Evolutionary conservation across 2,888 invertebrate species (phyloP), one percentile per base, ranked within the genome.

Genomic region (Cephus sareptanus): DNA sequence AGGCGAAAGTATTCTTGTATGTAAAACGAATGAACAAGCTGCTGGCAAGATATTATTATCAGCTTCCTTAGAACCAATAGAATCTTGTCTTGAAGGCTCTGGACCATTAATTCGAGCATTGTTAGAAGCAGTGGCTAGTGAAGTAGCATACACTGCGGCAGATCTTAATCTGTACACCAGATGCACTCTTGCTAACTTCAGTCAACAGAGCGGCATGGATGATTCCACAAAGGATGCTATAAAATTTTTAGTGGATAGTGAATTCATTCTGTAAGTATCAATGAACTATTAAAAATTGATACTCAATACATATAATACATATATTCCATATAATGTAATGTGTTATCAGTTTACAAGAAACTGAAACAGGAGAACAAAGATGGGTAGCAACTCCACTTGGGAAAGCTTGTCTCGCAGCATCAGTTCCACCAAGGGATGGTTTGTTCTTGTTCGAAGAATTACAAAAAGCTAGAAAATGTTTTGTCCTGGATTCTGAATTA

Each of bases 361-460:
- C 92, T 81, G 92, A 92, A 56, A 92, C 93, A 13, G 90, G 91
- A 31, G 92, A 92, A 37, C 87, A 92, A 13, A 91, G 93, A 83
- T 96, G 95, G 92, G 92, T 95, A 35, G 95, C 98, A 6, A 98
- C 98, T 4, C 95, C 96, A 81, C 93, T 99, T 77, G 99, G 98
- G 0, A 95, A 96, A 89, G 99, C 99, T 31, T 98, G 99, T 89
- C 93, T 99, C 34, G 94, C 97, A 33, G 98, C 99, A 0, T 97
- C 98, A 0, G 94, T 99, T 92, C 96, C 98, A n/a, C 99, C 99
- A 0, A 96, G 96, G 89, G 98, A 99, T 91, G 98, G 98, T 0
- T 92, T 99, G 12, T 94, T 96, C 31, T 94, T 99, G 71, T 97
- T 98, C 89, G 94, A 95, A 81, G 99, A 99, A 91, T 92, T 99